These are phyloP conservation scores for Drosophila kepulauana DNA, from an alignment of 1,140 invertebrate species.

Conservation along the genomic window DNA sequence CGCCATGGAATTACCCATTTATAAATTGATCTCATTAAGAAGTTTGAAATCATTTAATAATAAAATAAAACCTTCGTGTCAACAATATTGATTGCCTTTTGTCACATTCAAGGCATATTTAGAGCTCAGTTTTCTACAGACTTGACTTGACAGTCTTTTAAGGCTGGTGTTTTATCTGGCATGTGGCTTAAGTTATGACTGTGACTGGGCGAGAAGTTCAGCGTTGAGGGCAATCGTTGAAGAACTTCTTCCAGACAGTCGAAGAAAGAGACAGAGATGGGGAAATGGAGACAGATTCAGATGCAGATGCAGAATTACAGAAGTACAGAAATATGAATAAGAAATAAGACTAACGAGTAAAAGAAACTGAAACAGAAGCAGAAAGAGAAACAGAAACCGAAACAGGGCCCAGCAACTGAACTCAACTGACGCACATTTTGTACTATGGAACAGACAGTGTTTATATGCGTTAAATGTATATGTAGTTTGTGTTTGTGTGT, in stretches of 20 bases:
- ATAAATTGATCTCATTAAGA: too few species aligned
- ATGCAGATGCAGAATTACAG: slow-evolving; percentile 7
- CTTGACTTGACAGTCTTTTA: not conserved
- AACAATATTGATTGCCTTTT: too few species aligned
- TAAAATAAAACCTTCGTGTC: too few species aligned
- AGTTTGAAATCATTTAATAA: too few species aligned
- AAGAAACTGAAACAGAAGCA: slow-evolving; percentile 28
- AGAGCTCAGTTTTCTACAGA: not conserved
- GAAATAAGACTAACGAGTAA: slow-evolving; percentile 6
- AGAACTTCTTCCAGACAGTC: slow-evolving; percentile 11
- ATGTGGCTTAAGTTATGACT: slow-evolving; percentile 50
- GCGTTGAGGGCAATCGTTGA: slow-evolving; percentile 30
- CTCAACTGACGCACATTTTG: slow-evolving; percentile 70
- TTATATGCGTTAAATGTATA: slow-evolving; percentile 43
- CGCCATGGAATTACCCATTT: too few species aligned
- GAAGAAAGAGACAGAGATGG: slow-evolving; percentile 2
- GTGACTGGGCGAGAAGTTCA: slow-evolving; percentile 41
- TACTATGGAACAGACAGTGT: slow-evolving; percentile 38
- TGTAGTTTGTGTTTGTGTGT: slow-evolving; percentile 26
- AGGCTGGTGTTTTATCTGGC: slow-evolving; percentile 11
- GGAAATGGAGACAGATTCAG: slow-evolving; percentile 26
- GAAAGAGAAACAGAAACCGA: slow-evolving; percentile 25
- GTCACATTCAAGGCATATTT: too few species aligned
- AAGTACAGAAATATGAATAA: slow-evolving; percentile 26
- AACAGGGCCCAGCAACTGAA: slow-evolving; percentile 13